phyloP scores from a whole-genome alignment of 2,888 invertebrate genomes.

The Tinea semifulvella region DNA sequence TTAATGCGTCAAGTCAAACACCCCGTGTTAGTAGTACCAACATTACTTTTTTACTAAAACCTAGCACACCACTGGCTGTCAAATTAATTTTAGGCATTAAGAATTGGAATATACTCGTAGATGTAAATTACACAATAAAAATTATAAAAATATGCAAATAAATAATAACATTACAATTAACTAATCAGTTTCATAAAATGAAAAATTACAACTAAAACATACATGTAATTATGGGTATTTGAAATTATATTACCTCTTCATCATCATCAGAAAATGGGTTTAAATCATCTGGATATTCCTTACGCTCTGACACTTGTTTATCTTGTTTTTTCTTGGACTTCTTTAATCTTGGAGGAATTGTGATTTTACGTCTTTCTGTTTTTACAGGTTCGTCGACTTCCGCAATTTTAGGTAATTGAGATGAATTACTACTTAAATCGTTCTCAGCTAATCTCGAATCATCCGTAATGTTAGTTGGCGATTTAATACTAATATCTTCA shows the following conservation, averaged over 20 bases:
- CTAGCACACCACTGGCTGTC: too few relatives aligned
- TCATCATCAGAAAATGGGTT: conserved; percentile 86
- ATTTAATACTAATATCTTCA: neutral
- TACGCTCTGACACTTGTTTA: conserved; percentile 21
- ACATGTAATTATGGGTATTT: too few relatives aligned
- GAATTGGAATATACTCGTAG: too few relatives aligned
- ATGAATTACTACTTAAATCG: neutral
- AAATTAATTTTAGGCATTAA: too few relatives aligned
- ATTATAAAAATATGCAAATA: too few relatives aligned
- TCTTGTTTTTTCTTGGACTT: conserved; percentile 27
- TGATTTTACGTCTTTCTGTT: neutral
- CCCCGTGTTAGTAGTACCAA: too few relatives aligned
- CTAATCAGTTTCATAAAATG: too few relatives aligned
- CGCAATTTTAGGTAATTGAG: too few relatives aligned
- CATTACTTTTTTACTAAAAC: too few relatives aligned
- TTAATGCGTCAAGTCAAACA: too few relatives aligned
- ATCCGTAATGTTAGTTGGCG: conserved; percentile 6
- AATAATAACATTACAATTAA: too few relatives aligned
- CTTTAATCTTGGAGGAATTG: conserved; percentile 55
- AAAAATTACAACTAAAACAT: neutral
- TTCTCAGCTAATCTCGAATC: conserved; percentile 3
- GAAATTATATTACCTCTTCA: conserved; percentile 34
- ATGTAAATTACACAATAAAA: too few relatives aligned
- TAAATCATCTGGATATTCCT: conserved; percentile 77
- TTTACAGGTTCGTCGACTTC: neutral